Base-by-base conservation (phyloP, 2,797 vertebrate genomes). In the Arrhamphus sclerolepis region DNA sequence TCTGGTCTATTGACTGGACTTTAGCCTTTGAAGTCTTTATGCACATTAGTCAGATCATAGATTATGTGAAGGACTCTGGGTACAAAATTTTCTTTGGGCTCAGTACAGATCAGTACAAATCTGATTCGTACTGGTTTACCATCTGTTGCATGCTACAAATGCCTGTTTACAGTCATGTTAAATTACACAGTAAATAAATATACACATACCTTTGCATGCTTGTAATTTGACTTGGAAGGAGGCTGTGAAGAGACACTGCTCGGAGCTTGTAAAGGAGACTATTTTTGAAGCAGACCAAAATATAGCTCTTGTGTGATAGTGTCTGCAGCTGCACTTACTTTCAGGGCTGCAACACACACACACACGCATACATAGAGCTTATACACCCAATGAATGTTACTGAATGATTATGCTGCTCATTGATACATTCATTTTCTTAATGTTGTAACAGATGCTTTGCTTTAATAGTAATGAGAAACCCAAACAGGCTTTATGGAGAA, bases 251-350 rank as follows among this genome's bases (percentile, higher is more conserved):
- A 56, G 63, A 60, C 40, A 22, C 51, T 41, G 63, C 10, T 18
- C 11, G 66, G 39, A 56, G 49, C 56, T 61, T 62, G 57, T 55
- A 21, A 68, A 69, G 70, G 59, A 60, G 72, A 62, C 71, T 84
- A 85, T 86, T 88, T 89, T 86, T 79, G 70, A 84, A 78, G 53
- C 59, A 46, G 72, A 78, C 66, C 47, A 60, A 85, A 88, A 88
- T 87, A 86, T 66, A 80, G 53, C 77, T 75, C 75, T 72, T 82
- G 82, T 79, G 76, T 85, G 54, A 70, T 85, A 73, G 82, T 82
- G 88, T 62, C 71, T 77, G 7, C 6, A 72, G 85, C 87, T 92
- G 88, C 89, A 89, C 88, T 92, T 92, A 86, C 87, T 73, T 59
- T 81, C 77, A 68, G 66, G 34, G 52, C 46, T 50, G 56, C 62